phyloP scores from a whole-genome alignment of 2,113 vertebrate genomes.

The Ibidorhyncha struthersii region DNA sequence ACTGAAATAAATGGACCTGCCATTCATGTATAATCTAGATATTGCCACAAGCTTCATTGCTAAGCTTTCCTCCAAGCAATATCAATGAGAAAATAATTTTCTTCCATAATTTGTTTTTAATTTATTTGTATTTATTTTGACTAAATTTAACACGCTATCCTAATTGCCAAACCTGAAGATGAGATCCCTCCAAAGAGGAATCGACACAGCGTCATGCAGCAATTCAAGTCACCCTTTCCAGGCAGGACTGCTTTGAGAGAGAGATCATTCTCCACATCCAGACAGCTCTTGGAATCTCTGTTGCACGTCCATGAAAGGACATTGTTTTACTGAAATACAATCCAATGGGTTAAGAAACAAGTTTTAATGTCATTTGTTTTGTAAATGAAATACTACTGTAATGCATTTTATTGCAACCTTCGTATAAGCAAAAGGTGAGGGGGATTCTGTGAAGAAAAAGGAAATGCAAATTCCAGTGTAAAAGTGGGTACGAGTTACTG shows the following conservation, averaged over 20 bases:
- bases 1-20: constrained; percentile 32
- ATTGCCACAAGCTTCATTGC: neutral
- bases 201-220: neutral
- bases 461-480: neutral
- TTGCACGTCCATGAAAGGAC: constrained; percentile 1
- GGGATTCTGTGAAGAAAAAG: neutral
- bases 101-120: constrained; percentile 3
- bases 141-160: neutral
- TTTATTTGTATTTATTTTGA: constrained; percentile 65
- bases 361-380: constrained; percentile 61
- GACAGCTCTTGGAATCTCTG: neutral
- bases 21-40: neutral
- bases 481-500: neutral
- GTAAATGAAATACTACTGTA: constrained; percentile 65
- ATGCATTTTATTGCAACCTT: constrained; percentile 63
- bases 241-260: neutral
- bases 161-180: neutral
- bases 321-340: constrained; percentile 33
- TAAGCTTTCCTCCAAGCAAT: constrained; percentile 7
- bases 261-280: neutral
- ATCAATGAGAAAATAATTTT: neutral
- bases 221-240: neutral
- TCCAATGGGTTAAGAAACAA: constrained; percentile 64
- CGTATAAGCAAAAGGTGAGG: neutral
- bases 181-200: neutral